These are phyloP conservation scores for Catocala nupta DNA, from an alignment of 2,888 invertebrate species.

Conservation along the genomic window DNA sequence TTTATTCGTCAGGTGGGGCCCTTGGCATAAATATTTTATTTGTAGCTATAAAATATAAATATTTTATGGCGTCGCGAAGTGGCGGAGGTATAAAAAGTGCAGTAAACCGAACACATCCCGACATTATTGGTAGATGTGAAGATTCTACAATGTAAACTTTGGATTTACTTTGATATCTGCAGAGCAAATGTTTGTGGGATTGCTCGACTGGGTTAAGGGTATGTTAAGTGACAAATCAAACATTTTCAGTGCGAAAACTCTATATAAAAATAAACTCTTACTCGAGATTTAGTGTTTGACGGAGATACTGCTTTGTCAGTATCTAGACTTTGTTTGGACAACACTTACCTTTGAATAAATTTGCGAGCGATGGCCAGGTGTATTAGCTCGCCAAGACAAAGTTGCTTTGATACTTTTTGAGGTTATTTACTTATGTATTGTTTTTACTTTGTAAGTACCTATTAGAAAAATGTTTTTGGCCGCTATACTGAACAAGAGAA, in stretches of 20 bases:
- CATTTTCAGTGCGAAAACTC: not conserved
- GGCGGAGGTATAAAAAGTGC: conserved; percentile 43
- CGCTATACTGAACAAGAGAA: too few species aligned
- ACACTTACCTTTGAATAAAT: not conserved
- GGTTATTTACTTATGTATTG: too few species aligned
- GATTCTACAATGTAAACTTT: conserved; percentile 7
- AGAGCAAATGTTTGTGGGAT: conserved; percentile 8
- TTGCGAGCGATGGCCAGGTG: not conserved
- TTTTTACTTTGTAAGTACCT: too few species aligned
- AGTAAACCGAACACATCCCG: conserved; percentile 46
- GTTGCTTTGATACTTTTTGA: too few species aligned
- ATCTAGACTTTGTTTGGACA: too few species aligned
- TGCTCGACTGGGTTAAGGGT: not conserved
- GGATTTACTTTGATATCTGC: conserved; percentile 11
- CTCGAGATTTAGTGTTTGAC: too few species aligned
- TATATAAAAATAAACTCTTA: not conserved
- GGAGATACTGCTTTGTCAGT: too few species aligned
- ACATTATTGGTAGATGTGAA: conserved; percentile 24
- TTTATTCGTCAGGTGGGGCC: conserved; percentile 46
- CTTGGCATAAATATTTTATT: conserved; percentile 59
- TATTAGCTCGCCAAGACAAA: too few species aligned
- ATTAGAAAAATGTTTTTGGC: too few species aligned
- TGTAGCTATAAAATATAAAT: conserved; percentile 59
- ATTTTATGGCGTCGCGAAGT: conserved; percentile 54
- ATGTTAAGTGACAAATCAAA: not conserved